Conservation (phyloP, 53 echinoderm and acorn worm genomes). For the Patiria pectinifera region DNA sequence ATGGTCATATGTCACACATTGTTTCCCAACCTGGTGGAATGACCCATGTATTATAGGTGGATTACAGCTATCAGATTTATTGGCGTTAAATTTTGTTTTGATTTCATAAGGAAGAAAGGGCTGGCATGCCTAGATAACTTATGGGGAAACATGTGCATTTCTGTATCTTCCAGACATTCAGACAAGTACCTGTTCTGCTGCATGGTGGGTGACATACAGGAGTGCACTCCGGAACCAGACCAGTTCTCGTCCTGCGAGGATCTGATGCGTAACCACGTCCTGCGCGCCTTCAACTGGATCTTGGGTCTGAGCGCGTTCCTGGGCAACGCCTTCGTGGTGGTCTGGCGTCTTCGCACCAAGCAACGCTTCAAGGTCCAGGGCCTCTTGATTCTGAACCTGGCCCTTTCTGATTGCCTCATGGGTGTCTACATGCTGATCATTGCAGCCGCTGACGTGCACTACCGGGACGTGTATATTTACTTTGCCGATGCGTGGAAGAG, state of each 20-base stretch:
- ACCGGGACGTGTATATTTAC: constrained; percentile 80
- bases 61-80: neutral
- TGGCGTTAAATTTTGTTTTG: neutral
- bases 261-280: constrained; percentile 79
- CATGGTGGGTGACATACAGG: constrained; percentile 72
- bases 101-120: neutral
- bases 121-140: neutral
- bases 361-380: constrained; percentile 79
- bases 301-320: constrained; percentile 88
- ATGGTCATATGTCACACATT: too few species aligned
- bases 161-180: constrained; percentile 61
- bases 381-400: constrained; percentile 89
- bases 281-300: constrained; percentile 93
- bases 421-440: constrained; percentile 97
- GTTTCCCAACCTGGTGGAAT: too few species aligned
- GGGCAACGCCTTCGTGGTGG: constrained; percentile 85
- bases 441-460: constrained; percentile 82
- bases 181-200: constrained; percentile 94
- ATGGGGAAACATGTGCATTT: neutral
- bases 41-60: too few species aligned
- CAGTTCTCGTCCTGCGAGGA: constrained; percentile 93
- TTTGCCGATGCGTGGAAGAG: constrained; percentile 79
- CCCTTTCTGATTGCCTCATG: constrained; percentile 90
- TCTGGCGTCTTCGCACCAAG: constrained; percentile 67
- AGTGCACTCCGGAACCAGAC: constrained; percentile 79